Evolutionary conservation across 2,888 invertebrate genomes (phyloP).

Genomic region (Linnaemya tessellans): DNA sequence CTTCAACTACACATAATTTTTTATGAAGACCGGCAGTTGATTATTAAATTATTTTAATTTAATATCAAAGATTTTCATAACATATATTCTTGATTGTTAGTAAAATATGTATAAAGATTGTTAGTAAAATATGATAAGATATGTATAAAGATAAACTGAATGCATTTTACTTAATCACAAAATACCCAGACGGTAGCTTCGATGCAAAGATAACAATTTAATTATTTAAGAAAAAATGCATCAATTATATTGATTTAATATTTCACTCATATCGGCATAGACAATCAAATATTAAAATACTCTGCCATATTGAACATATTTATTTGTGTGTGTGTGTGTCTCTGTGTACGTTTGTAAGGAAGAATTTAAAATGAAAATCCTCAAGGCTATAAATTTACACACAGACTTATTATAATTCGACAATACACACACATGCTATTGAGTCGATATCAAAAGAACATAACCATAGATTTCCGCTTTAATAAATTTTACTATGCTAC

Average conservation of each 20-base stretch:
- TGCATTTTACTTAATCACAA: not conserved
- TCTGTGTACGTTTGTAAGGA: not conserved
- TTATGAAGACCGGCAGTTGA: too few relatives aligned
- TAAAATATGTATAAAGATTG: not conserved
- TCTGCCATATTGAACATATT: not conserved
- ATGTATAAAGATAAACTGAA: not conserved
- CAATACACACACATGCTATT: slow-evolving; percentile 14
- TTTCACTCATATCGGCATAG: slow-evolving; percentile 44
- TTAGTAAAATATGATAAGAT: not conserved
- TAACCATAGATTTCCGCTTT: slow-evolving; percentile 61
- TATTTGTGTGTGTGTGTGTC: not conserved
- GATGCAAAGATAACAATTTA: slow-evolving; percentile 7
- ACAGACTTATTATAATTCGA: slow-evolving; percentile 45
- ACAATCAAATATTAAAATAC: slow-evolving; percentile 39
- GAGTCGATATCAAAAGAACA: slow-evolving; percentile 52
- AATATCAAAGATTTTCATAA: too few relatives aligned
- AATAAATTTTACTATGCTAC: slow-evolving; percentile 52
- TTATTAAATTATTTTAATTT: too few relatives aligned
- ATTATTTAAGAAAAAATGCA: slow-evolving; percentile 6
- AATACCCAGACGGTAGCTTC: not conserved
- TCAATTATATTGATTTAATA: slow-evolving; percentile 41
- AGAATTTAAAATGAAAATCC: slow-evolving; percentile 53
- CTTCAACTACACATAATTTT: too few relatives aligned
- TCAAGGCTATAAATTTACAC: slow-evolving; percentile 59
- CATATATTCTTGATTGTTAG: not conserved